A percentile compares a stretch with the other conserved stretches of the same genome.
Conservation (phyloP, 2,113 vertebrate genomes). For the Steatornis caripensis region DNA sequence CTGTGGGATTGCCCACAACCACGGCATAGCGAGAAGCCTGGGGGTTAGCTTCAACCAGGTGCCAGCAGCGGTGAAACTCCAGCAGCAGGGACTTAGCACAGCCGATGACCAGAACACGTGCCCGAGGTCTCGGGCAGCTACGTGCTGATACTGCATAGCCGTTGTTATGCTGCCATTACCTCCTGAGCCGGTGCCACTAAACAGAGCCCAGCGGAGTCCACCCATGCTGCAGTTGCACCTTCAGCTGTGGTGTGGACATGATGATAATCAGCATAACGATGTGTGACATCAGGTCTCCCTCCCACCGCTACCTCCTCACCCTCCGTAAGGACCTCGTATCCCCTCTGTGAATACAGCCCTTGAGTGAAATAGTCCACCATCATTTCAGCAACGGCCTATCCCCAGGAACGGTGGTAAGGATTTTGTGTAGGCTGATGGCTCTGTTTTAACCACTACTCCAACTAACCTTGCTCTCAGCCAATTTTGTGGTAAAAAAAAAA, state of each 20-base stretch:
- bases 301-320: background rate
- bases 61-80: background rate
- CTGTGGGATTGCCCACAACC: background rate
- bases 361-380: background rate
- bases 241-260: background rate
- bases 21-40: background rate
- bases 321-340: background rate
- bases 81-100: background rate
- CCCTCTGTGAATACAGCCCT: background rate
- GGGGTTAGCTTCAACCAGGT: background rate
- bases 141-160: background rate
- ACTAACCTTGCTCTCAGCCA: background rate
- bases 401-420: background rate
- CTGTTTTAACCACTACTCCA: background rate
- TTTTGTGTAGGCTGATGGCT: background rate
- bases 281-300: background rate
- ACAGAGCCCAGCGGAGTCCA: background rate
- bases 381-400: background rate
- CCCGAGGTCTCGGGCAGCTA: background rate
- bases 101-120: background rate
- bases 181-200: rapidly evolving
- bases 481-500: background rate
- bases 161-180: no score
- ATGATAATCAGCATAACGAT: background rate
- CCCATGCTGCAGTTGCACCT: background rate